A percentile compares a stretch with the other conserved stretches of the same genome.
phyloP scores from a whole-genome alignment of 1,140 invertebrate genomes.

The Drosophila paulistorum region DNA sequence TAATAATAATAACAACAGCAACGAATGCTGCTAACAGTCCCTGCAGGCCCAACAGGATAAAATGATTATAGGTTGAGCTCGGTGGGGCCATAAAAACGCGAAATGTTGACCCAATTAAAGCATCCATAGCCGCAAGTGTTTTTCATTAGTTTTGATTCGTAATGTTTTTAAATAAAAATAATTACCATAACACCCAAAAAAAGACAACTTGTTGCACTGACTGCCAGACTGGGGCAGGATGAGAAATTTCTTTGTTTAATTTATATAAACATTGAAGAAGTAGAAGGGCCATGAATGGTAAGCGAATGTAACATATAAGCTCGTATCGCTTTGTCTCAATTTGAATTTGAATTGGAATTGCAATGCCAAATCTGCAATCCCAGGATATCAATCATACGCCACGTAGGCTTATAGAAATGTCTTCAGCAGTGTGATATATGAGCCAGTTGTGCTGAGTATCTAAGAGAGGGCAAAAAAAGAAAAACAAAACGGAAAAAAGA shows the following conservation, averaged over 20 bases:
- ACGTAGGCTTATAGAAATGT: conserved; percentile 72
- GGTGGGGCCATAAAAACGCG: conserved; percentile 52
- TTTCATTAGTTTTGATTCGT: conserved; percentile 63
- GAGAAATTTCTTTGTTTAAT: conserved; percentile 30
- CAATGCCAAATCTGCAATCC: conserved; percentile 26
- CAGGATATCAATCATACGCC: conserved; percentile 71
- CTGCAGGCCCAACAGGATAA: conserved; percentile 37
- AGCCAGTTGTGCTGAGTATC: conserved; percentile 80
- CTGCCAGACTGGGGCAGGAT: conserved; percentile 27
- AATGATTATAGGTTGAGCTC: background rate
- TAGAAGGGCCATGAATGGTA: background rate
- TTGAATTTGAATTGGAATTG: conserved; percentile 20
- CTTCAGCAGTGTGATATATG: conserved; percentile 77
- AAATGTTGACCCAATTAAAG: conserved; percentile 62
- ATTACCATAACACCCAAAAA: conserved; percentile 37
- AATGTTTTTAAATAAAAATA: conserved; percentile 55
- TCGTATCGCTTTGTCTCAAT: background rate
- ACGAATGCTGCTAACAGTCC: conserved; percentile 17
- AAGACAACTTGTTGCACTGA: conserved; percentile 16
- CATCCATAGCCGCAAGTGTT: conserved; percentile 66
- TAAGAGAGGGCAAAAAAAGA: conserved; percentile 11
- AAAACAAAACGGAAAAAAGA: conserved; percentile 1
- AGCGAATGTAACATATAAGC: conserved; percentile 5
- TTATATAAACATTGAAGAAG: conserved; percentile 44
- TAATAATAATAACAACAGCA: conserved; percentile 38